phyloP scores from a whole-genome alignment of 2,888 invertebrate species.

The Noctua pronuba region DNA sequence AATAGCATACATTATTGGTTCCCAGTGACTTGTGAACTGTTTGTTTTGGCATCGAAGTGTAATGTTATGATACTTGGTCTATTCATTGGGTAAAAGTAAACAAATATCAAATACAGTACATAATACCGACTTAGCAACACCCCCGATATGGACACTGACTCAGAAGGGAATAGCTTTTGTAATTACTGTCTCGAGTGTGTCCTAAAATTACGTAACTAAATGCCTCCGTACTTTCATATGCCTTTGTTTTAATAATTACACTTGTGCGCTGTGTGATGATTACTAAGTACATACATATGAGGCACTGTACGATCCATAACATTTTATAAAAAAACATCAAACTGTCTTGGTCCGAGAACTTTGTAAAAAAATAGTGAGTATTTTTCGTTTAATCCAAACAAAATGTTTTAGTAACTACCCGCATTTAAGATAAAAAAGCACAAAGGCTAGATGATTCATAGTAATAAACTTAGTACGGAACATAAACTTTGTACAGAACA shows the following conservation, averaged over 20 bases:
- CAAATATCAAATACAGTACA: constrained; percentile 35
- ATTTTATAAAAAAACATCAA: neutral
- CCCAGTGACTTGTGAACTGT: constrained; percentile 67
- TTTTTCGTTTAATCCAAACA: neutral
- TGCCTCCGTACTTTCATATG: constrained; percentile 22
- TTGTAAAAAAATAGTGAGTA: too few relatives aligned
- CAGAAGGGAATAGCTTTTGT: constrained; percentile 48
- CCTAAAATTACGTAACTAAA: constrained; percentile 49
- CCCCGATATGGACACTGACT: constrained; percentile 31
- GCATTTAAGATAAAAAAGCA: constrained; percentile 4
- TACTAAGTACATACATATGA: constrained; percentile 18
- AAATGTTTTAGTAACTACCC: constrained; percentile 9
- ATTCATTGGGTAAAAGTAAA: constrained; percentile 64
- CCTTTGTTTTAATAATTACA: constrained; percentile 24
- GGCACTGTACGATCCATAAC: neutral
- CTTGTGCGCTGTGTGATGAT: constrained; percentile 4
- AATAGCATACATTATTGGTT: constrained; percentile 70
- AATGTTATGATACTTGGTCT: constrained; percentile 53
- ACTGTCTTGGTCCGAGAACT: neutral
- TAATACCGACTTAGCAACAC: constrained; percentile 22
- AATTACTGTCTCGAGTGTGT: constrained; percentile 33
- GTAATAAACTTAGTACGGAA: constrained; percentile 2
- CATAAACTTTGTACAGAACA: constrained; percentile 21
- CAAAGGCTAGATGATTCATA: constrained; percentile 19
- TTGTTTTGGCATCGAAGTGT: constrained; percentile 71